Conservation (phyloP, 2,797 vertebrate species). For the Amazonetta brasiliensis region DNA sequence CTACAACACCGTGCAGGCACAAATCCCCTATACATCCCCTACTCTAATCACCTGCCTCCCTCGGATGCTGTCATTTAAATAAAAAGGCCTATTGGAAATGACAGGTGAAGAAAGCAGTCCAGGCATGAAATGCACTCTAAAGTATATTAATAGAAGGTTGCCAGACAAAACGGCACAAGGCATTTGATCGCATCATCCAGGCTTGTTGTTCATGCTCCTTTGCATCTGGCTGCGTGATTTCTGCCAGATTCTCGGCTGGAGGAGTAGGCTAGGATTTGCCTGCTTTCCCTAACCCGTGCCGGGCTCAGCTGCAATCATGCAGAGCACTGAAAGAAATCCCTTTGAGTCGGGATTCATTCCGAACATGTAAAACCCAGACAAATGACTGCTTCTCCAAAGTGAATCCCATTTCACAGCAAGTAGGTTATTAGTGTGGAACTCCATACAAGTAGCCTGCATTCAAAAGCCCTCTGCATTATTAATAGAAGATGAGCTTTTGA, state of each 20-base stretch:
- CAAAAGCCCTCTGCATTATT: slow-evolving; percentile 78
- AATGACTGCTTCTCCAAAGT: slow-evolving; percentile 76
- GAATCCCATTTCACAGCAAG: slow-evolving; percentile 79
- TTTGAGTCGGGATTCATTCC: slow-evolving; percentile 74
- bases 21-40: not conserved
- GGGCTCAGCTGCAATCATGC: slow-evolving; percentile 68
- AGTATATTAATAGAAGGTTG: slow-evolving; percentile 67
- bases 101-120: slow-evolving; percentile 61
- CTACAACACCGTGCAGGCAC: not conserved
- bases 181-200: slow-evolving; percentile 54
- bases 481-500: slow-evolving; percentile 78
- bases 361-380: slow-evolving; percentile 73
- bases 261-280: slow-evolving; percentile 59
- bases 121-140: slow-evolving; percentile 59
- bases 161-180: slow-evolving; percentile 57
- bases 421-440: slow-evolving; percentile 77
- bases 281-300: slow-evolving; percentile 39
- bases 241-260: slow-evolving; percentile 64
- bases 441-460: slow-evolving; percentile 73
- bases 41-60: slow-evolving; percentile 29
- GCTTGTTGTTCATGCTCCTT: slow-evolving; percentile 60
- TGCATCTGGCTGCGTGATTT: slow-evolving; percentile 64
- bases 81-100: slow-evolving; percentile 63
- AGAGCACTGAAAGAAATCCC: slow-evolving; percentile 73
- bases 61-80: slow-evolving; percentile 54